These are phyloP conservation scores for Pangasianodon gigas DNA, from an alignment of 2,113 vertebrate species.

Conservation along the genomic window DNA sequence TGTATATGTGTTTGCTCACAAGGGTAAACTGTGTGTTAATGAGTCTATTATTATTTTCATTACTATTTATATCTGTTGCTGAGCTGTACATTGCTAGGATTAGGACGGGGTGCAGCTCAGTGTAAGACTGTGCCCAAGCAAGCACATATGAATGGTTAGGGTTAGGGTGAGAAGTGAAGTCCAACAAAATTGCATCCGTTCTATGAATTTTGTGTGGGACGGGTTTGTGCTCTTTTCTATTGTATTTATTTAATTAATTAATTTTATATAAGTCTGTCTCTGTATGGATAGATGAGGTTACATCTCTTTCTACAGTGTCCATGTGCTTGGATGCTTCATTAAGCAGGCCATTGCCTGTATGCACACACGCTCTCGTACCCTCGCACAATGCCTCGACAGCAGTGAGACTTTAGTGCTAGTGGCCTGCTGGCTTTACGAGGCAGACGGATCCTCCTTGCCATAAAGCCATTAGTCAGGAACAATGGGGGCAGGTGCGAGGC, in stretches of 20 bases:
- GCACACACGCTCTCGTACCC: slow-evolving; percentile 48
- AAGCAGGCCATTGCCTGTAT: slow-evolving; percentile 20
- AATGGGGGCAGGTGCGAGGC: slow-evolving; percentile 75
- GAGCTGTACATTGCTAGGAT: not conserved
- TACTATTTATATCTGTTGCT: not conserved
- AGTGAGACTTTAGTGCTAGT: slow-evolving; percentile 69
- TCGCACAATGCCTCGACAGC: slow-evolving; percentile 70
- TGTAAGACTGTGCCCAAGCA: not conserved
- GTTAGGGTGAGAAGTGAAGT: not conserved
- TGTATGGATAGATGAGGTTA: not conserved
- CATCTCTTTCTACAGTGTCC: slow-evolving; percentile 16
- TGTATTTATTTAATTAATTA: not conserved
- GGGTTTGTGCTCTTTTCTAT: not conserved
- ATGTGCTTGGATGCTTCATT: slow-evolving; percentile 36
- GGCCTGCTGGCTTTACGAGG: slow-evolving; percentile 72
- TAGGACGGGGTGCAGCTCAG: not conserved
- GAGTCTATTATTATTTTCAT: slow-evolving; percentile 11
- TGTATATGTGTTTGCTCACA: slow-evolving; percentile 19
- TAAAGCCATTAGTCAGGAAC: slow-evolving; percentile 76
- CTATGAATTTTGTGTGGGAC: not conserved
- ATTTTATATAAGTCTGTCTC: too few species aligned
- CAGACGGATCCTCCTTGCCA: slow-evolving; percentile 72
- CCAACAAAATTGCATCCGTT: not conserved
- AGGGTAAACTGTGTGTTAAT: slow-evolving; percentile 6
- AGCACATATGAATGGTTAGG: not conserved